Conservation (phyloP, 1,140 invertebrate species). For the Liolophura sinensis region DNA sequence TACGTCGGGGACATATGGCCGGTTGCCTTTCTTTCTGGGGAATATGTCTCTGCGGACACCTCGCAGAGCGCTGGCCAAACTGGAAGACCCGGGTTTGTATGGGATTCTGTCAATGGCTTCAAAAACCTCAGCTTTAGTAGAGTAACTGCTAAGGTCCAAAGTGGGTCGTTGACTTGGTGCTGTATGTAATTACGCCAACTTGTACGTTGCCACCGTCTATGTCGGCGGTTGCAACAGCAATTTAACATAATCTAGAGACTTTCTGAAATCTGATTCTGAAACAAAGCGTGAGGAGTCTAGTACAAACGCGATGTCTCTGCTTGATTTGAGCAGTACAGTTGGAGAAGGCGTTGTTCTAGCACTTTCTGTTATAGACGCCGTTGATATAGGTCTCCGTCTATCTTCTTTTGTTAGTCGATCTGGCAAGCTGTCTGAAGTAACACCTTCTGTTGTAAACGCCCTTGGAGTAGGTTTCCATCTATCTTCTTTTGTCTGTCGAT, state of each 20-base stretch:
- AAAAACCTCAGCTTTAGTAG: conserved; percentile 14
- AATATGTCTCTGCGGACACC: conserved; percentile 27
- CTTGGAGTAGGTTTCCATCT: too few species aligned
- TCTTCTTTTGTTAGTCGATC: too few species aligned
- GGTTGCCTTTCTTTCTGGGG: conserved; percentile 26
- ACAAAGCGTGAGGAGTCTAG: conserved; percentile 36
- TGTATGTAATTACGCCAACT: conserved; percentile 30
- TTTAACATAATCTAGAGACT: conserved; percentile 32
- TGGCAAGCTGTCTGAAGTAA: too few species aligned
- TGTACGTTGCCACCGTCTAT: conserved; percentile 29
- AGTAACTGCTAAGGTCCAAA: conserved; percentile 25
- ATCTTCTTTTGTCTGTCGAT: too few species aligned
- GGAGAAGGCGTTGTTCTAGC: too few species aligned
- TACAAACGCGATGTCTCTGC: conserved; percentile 38
- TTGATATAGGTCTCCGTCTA: too few species aligned
- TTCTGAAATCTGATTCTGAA: conserved; percentile 22
- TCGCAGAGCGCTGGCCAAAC: conserved; percentile 23
- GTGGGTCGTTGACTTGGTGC: conserved; percentile 20
- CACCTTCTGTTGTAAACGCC: too few species aligned
- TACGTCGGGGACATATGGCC: conserved; percentile 20
- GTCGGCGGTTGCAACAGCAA: conserved; percentile 22
- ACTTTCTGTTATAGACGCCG: too few species aligned
- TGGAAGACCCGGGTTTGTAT: conserved; percentile 29
- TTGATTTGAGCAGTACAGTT: too few species aligned
- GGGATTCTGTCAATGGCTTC: conserved; percentile 31